Evolutionary conservation across 2,888 invertebrate genomes (phyloP).

Genomic region (Carabus problematicus): DNA sequence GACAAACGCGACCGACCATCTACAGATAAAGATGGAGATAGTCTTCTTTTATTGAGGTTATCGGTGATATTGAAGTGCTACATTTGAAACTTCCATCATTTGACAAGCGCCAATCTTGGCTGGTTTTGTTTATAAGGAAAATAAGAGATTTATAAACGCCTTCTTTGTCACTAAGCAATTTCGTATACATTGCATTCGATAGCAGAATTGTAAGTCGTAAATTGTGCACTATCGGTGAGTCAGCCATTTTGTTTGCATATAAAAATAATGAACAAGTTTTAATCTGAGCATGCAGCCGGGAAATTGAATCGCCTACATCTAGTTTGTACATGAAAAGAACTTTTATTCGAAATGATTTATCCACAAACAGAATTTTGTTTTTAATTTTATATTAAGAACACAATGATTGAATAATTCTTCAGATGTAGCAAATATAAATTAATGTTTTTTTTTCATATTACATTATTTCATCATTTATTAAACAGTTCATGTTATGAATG

Average conservation of each 20-base stretch:
- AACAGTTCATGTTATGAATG: too few relatives aligned
- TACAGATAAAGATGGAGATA: conserved; percentile 24
- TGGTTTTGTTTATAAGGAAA: too few relatives aligned
- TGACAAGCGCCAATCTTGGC: background rate
- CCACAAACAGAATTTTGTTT: too few relatives aligned
- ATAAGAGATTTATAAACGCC: background rate
- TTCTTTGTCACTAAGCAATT: conserved; percentile 16
- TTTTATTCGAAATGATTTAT: background rate
- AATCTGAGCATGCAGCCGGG: background rate
- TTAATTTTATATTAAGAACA: too few relatives aligned
- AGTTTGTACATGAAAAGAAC: background rate
- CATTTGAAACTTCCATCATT: conserved; percentile 22
- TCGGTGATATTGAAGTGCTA: conserved; percentile 41
- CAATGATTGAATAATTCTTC: too few relatives aligned
- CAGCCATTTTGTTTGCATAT: background rate
- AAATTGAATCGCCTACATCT: conserved; percentile 1
- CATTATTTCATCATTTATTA: too few relatives aligned
- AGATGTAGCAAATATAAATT: too few relatives aligned
- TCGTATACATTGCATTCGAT: background rate
- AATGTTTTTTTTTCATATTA: too few relatives aligned
- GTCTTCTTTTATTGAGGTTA: conserved; percentile 37
- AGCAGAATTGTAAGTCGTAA: background rate
- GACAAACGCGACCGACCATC: conserved; percentile 2
- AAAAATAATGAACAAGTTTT: conserved; percentile 1
- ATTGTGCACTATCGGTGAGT: background rate